These are phyloP conservation scores for Sinocyclocheilus grahami DNA, from an alignment of 2,113 vertebrate species.

Conservation along the genomic window DNA sequence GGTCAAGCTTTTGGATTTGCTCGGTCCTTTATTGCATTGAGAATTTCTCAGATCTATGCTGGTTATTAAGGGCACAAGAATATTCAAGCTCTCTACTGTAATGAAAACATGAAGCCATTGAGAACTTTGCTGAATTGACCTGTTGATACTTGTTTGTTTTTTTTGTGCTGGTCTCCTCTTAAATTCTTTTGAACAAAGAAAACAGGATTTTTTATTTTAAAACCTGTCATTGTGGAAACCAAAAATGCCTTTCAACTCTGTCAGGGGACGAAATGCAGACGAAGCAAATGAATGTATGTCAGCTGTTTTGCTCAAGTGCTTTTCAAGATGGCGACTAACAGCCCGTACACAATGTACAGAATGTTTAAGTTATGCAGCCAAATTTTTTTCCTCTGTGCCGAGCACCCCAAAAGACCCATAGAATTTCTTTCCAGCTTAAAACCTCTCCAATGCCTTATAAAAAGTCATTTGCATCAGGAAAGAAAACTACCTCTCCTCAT, in stretches of 20 bases:
- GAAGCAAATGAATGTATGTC: conserved; percentile 16
- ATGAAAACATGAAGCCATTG: conserved; percentile 45
- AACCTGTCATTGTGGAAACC: conserved; percentile 22
- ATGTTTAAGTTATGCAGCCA: conserved; percentile 1
- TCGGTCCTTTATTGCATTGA: neutral
- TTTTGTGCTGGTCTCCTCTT: conserved; percentile 9
- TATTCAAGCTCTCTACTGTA: conserved; percentile 7
- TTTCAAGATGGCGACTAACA: conserved; percentile 15
- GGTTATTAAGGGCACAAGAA: conserved; percentile 20
- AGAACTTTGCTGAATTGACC: neutral
- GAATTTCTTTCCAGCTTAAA: conserved; percentile 23
- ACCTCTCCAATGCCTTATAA: conserved; percentile 24
- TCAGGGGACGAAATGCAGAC: neutral
- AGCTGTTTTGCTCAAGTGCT: conserved; percentile 27
- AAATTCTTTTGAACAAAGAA: neutral
- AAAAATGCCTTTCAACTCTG: conserved; percentile 27
- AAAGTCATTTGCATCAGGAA: conserved; percentile 29
- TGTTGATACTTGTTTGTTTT: neutral
- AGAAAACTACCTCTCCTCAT: conserved; percentile 19
- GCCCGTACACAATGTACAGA: neutral
- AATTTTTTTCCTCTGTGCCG: neutral
- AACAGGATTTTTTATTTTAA: neutral
- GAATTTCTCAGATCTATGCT: conserved; percentile 7
- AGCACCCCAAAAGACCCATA: conserved; percentile 13
- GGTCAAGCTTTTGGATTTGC: neutral